Base-by-base conservation (phyloP, 2,888 invertebrate genomes). In the Tiliacea aurago region DNA sequence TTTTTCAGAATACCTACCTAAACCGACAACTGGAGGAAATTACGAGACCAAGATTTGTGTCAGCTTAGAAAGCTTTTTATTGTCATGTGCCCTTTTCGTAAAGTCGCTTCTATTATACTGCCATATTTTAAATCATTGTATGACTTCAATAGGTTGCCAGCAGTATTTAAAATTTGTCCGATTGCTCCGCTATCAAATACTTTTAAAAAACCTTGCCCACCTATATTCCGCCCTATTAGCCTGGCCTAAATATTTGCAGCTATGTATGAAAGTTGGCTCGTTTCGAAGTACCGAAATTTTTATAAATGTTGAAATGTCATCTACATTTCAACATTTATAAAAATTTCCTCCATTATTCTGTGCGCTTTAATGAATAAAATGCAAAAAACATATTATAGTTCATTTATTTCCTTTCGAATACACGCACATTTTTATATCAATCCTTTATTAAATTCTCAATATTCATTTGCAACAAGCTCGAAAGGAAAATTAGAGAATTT, bases 31-130 rank as follows among this genome's bases (percentile, higher is more conserved):
- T 96, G 47, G 91, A 94, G 53, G 94, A 95, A n/a, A 64, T 93
- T 0, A 90, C 90, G 18, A 91, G 88, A 76, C 82, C 86, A 67
- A 94, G 92, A 41, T 93, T 93, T 72, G 76, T 92, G 23, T 95
- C 95, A 4, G 94, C 93, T 7, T 95, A 89, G 45, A n/a, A 4
- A 56, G 11, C 13, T 28, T 58, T 56, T 28, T 20, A n/a, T 37
- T 18, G 6, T 23, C 20, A 13, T 15, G 7, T 53, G 28, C 5
- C 15, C 10, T 55, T 43, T 49, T 49, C 10, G 2, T 62, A 7
- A 23, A 62, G 20, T 4, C 4, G n/a, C 15, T 41, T 15, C 10
- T 33, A 33, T 4, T 23, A 13, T 13, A 49, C 28, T 63, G 20
- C 13, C 28, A 28, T 49, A 47, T 20, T 47, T 45, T 13, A 28